Evolutionary conservation across 2,113 vertebrate species (phyloP).

Genomic region (Paramormyrops kingsleyae): DNA sequence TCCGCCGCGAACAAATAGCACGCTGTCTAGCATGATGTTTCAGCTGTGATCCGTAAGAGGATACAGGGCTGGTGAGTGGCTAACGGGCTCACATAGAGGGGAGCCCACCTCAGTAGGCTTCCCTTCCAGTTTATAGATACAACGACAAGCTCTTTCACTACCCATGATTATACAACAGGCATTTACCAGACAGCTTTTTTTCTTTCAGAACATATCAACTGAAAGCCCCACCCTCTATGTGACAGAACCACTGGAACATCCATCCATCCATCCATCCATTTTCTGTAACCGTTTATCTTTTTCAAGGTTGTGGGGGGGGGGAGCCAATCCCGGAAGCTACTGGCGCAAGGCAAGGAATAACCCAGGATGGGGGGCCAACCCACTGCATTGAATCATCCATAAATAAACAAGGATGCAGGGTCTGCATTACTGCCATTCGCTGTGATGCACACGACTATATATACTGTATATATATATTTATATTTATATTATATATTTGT

Average conservation of each 20-base stretch:
- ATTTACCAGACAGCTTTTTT: conserved; percentile 22
- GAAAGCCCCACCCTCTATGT: conserved; percentile 24
- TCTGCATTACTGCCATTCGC: conserved; percentile 84
- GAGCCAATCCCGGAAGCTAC: not conserved
- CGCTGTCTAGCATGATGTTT: conserved; percentile 43
- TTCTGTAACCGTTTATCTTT: not conserved
- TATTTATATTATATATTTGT: too few species aligned
- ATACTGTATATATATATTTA: too few species aligned
- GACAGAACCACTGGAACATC: not conserved
- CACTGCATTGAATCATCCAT: conserved; percentile 38
- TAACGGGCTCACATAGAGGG: conserved; percentile 37
- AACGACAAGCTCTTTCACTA: not conserved
- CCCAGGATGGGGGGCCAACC: not conserved
- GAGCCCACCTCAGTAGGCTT: not conserved
- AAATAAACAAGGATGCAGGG: conserved; percentile 52
- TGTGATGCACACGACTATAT: conserved; percentile 66
- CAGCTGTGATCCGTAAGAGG: conserved; percentile 41
- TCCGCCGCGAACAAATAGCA: conserved; percentile 45
- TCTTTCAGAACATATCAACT: conserved; percentile 51
- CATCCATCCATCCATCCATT: not conserved
- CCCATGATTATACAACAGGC: not conserved
- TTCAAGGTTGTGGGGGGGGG: not conserved
- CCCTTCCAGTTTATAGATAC: not conserved
- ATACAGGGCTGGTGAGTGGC: conserved; percentile 44
- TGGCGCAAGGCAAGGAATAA: not conserved